phyloP scores from a whole-genome alignment of 2,113 vertebrate species.

The Poicephalus gulielmi region DNA sequence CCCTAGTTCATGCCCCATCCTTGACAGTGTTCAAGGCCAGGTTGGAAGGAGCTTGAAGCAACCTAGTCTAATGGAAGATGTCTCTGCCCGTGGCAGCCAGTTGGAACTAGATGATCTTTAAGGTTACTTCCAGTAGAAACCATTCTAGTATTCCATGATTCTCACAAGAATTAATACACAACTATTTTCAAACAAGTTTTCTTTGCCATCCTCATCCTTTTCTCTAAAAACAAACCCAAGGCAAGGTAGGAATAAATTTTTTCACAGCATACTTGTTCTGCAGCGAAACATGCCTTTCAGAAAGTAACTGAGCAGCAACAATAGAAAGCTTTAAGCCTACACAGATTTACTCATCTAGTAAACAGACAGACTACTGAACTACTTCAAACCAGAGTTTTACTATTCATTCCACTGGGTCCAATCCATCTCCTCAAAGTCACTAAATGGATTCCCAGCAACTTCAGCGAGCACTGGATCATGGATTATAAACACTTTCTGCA shows the following conservation, averaged over 20 bases:
- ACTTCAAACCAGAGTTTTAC: background rate
- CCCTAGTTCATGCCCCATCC: background rate
- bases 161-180: background rate
- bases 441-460: background rate
- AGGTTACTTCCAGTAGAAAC: background rate
- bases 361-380: background rate
- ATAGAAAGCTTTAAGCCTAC: background rate
- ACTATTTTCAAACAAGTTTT: background rate
- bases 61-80: background rate
- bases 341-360: background rate
- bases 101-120: background rate
- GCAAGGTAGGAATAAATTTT: background rate
- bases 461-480: background rate
- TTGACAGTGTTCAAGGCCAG: background rate
- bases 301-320: background rate
- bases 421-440: background rate
- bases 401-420: background rate
- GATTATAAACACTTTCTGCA: background rate
- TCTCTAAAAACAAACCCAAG: background rate
- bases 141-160: background rate
- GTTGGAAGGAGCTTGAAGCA: background rate
- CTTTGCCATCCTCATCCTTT: background rate
- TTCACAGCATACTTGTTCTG: background rate
- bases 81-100: background rate
- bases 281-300: background rate